A percentile compares a stretch with the other conserved stretches of the same genome.
These are phyloP conservation scores for Ormyrus labotus DNA, from an alignment of 2,888 invertebrate species.

Conservation along the genomic window DNA sequence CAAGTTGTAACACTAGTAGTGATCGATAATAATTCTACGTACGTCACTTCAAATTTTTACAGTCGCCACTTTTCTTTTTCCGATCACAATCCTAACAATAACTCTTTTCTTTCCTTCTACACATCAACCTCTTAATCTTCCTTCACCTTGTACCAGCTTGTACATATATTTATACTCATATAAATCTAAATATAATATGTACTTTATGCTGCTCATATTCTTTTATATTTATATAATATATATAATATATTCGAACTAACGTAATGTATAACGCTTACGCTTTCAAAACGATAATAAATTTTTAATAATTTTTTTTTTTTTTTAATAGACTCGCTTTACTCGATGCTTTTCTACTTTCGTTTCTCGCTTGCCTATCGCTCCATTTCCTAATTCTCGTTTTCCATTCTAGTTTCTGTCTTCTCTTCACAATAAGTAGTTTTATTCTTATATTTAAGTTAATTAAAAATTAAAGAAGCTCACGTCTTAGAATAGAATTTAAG, in stretches of 20 bases:
- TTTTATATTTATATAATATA: conserved; percentile 59
- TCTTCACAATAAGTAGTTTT: background rate
- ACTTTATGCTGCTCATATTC: conserved; percentile 59
- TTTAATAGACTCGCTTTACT: conserved; percentile 38
- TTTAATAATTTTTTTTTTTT: conserved; percentile 40
- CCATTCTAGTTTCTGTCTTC: conserved; percentile 13
- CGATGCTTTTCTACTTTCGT: conserved; percentile 50
- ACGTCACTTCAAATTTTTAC: conserved; percentile 34
- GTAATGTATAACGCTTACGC: conserved; percentile 62
- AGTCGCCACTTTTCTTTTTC: conserved; percentile 56
- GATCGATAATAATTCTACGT: conserved; percentile 39
- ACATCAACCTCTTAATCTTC: background rate
- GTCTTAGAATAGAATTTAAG: too few species aligned
- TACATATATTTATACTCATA: conserved; percentile 61
- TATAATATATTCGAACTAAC: conserved; percentile 64
- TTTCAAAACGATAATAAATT: conserved; percentile 56
- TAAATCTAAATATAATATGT: conserved; percentile 65
- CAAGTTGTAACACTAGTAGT: conserved; percentile 38
- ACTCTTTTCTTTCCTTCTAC: conserved; percentile 58
- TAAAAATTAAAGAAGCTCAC: too few species aligned
- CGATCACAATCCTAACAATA: conserved; percentile 62
- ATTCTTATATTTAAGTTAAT: too few species aligned
- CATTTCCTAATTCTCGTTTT: conserved; percentile 6
- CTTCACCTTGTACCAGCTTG: conserved; percentile 58
- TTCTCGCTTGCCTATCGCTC: conserved; percentile 37